These are phyloP conservation scores for Ichneumon xanthorius DNA, from an alignment of 2,888 invertebrate species.

Conservation along the genomic window DNA sequence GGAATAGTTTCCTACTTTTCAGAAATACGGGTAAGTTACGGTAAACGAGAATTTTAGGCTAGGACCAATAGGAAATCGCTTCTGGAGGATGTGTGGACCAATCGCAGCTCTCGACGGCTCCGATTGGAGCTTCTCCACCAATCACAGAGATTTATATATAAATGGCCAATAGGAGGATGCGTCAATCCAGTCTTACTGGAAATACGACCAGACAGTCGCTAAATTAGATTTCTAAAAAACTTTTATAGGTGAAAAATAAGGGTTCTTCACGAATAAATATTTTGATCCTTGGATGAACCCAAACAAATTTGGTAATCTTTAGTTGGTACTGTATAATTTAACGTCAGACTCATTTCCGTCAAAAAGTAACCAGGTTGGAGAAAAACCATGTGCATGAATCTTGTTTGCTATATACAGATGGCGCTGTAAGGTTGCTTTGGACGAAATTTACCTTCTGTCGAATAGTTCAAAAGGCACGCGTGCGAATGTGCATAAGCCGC, in stretches of 20 bases:
- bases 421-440: not conserved
- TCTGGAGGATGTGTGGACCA: not conserved
- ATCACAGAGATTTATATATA: not conserved
- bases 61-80: slow-evolving; percentile 34
- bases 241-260: not conserved
- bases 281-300: not conserved
- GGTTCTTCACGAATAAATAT: no score
- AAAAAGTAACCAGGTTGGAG: not conserved
- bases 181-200: not conserved
- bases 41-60: not conserved
- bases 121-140: not conserved
- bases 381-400: not conserved
- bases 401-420: not conserved
- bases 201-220: slow-evolving; percentile 4
- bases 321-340: not conserved
- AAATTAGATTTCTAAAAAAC: not conserved
- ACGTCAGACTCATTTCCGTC: not conserved
- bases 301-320: not conserved
- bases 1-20: not conserved
- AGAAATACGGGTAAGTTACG: not conserved
- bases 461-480: no score
- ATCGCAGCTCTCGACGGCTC: not conserved
- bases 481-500: no score
- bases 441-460: not conserved
- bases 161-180: not conserved